Conservation (phyloP, 30 jellyfish, hydroid and myxozoan genomes). For the Hydractinia symbiolongicarpus region DNA sequence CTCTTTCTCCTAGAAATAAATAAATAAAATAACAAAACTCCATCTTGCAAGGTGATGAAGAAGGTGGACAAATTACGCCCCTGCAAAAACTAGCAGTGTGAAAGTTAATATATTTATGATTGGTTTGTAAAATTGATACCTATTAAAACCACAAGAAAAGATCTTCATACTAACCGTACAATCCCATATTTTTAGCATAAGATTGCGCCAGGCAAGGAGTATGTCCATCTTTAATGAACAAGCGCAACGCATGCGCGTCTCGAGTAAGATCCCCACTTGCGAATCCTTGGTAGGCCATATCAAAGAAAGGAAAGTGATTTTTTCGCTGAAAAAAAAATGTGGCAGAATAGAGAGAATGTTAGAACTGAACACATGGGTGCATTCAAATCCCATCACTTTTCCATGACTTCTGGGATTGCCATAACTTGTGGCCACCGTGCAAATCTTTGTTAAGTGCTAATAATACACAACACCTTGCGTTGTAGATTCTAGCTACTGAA, state of each 20-base stretch:
- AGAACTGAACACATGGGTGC: too few species aligned
- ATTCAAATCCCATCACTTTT: too few species aligned
- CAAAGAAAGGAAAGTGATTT: slow-evolving; percentile 85
- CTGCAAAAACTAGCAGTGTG: too few species aligned
- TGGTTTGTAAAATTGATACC: too few species aligned
- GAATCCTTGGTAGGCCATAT: slow-evolving; percentile 98
- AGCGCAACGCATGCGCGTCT: slow-evolving; percentile 96
- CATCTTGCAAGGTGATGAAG: background rate
- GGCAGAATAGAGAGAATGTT: too few species aligned
- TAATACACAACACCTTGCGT: too few species aligned
- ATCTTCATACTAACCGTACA: slow-evolving; percentile 55
- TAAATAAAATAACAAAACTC: background rate
- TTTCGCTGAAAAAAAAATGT: slow-evolving; percentile 27
- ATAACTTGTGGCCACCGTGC: too few species aligned
- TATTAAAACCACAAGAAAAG: too few species aligned
- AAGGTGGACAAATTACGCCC: background rate
- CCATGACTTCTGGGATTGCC: too few species aligned
- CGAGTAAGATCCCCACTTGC: slow-evolving; percentile 91
- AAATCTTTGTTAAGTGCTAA: too few species aligned
- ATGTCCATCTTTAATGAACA: slow-evolving; percentile 78
- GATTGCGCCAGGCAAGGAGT: slow-evolving; percentile 78
- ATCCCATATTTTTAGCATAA: slow-evolving; percentile 98
- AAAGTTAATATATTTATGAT: too few species aligned
- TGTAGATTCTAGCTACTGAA: too few species aligned
- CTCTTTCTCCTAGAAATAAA: slow-evolving; percentile 76